A percentile compares a stretch with the other conserved stretches of the same genome.
Evolutionary conservation across 1,140 invertebrate species (phyloP).

Genomic region (Drosophila parabipectinata): DNA sequence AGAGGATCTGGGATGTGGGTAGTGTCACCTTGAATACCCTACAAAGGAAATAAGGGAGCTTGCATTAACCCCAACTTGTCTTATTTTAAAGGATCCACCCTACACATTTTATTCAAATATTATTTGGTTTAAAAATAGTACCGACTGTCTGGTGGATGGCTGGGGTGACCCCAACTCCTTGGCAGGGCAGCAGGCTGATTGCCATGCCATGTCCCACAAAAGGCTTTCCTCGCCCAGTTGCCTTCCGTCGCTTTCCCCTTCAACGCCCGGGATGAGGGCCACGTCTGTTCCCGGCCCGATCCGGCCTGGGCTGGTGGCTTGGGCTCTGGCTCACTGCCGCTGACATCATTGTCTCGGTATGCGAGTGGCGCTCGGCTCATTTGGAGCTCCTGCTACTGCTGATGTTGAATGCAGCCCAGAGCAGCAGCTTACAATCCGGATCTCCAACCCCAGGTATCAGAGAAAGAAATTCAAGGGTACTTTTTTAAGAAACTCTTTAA

Average conservation of each 20-base stretch:
- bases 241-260: slow-evolving; percentile 4
- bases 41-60: neutral
- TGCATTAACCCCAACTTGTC: too few species aligned
- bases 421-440: slow-evolving; percentile 23
- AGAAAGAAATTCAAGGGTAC: neutral
- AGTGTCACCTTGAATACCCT: slow-evolving; percentile 6
- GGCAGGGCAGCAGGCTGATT: slow-evolving; percentile 16
- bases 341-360: slow-evolving; percentile 81
- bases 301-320: slow-evolving; percentile 36
- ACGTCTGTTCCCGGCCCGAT: slow-evolving; percentile 35
- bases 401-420: slow-evolving; percentile 56
- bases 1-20: neutral
- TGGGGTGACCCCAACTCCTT: neutral
- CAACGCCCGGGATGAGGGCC: slow-evolving; percentile 30
- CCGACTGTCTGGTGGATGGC: too few species aligned
- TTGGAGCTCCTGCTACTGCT: slow-evolving; percentile 32
- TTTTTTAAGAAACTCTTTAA: too few species aligned
- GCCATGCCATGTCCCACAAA: slow-evolving; percentile 25
- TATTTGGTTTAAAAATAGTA: neutral
- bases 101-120: neutral
- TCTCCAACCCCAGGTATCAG: slow-evolving; percentile 25
- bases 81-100: too few species aligned
- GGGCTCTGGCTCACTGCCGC: slow-evolving; percentile 37
- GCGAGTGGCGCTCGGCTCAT: slow-evolving; percentile 56
- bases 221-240: slow-evolving; percentile 10